These are phyloP conservation scores for Synanthedon myopaeformis DNA, from an alignment of 2,888 invertebrate species.

Conservation along the genomic window DNA sequence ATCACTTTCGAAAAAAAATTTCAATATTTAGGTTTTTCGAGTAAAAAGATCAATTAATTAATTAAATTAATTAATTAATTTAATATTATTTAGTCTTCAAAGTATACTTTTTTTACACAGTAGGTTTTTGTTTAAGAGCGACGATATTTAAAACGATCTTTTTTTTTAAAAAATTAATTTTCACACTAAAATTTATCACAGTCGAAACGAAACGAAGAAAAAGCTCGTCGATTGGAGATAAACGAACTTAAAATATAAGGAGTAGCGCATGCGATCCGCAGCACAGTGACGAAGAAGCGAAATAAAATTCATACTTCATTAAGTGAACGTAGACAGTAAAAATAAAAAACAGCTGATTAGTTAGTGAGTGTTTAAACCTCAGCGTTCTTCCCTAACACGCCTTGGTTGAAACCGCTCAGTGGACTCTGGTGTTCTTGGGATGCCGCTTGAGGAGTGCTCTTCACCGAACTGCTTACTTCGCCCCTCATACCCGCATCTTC, in stretches of 20 bases:
- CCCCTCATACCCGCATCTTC: slow-evolving; percentile 85
- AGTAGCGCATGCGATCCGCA: slow-evolving; percentile 12
- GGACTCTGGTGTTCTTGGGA: slow-evolving; percentile 37
- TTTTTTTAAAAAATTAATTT: no score
- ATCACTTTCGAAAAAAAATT: no score
- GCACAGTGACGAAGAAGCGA: slow-evolving; percentile 13
- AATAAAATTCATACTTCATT: slow-evolving; percentile 34
- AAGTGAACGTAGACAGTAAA: slow-evolving; percentile 25
- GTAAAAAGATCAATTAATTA: no score
- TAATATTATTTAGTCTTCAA: no score
- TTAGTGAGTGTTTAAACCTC: slow-evolving; percentile 66
- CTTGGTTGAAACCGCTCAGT: slow-evolving; percentile 41
- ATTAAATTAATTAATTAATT: no score
- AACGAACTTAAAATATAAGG: background rate
- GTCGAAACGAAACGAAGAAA: no score
- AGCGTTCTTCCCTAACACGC: slow-evolving; percentile 65
- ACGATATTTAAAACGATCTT: no score
- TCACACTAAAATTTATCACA: no score
- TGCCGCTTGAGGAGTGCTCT: slow-evolving; percentile 36
- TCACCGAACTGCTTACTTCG: slow-evolving; percentile 61
- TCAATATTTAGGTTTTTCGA: no score
- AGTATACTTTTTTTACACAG: no score
- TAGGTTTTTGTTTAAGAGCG: no score
- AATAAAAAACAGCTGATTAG: slow-evolving; percentile 21
- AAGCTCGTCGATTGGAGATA: no score